Percentiles rank a stretch among this genome's conserved stretches.
phyloP scores from a whole-genome alignment of 1,140 invertebrate genomes.

The Tetragonula clypearis region DNA sequence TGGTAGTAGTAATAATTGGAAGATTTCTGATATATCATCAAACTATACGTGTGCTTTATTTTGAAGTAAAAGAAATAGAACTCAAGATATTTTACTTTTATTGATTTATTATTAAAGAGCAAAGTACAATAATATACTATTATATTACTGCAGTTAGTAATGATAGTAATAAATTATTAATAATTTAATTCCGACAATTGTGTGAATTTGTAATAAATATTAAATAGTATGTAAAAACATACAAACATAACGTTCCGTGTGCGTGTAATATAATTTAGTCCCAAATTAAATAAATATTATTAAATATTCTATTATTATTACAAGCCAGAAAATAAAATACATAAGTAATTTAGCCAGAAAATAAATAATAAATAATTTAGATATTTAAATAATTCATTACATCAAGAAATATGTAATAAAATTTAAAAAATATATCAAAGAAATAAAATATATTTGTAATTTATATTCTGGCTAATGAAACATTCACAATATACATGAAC shows the following conservation, averaged over 20 bases:
- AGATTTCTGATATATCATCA: neutral
- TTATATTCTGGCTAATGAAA: constrained; percentile 37
- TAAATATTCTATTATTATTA: constrained; percentile 14
- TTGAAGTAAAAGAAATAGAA: constrained; percentile 29
- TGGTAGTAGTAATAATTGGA: neutral
- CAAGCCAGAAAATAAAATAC: constrained; percentile 38
- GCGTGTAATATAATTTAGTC: constrained; percentile 51
- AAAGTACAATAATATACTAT: constrained; percentile 66
- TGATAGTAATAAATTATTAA: constrained; percentile 70
- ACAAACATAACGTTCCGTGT: constrained; percentile 63
- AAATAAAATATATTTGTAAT: constrained; percentile 19
- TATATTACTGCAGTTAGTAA: constrained; percentile 67
- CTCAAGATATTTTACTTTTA: constrained; percentile 31
- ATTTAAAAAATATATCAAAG: neutral
- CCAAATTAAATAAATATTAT: constrained; percentile 48
- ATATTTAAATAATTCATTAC: constrained; percentile 20
- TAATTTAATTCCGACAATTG: constrained; percentile 60
- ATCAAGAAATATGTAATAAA: neutral
- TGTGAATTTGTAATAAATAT: constrained; percentile 71
- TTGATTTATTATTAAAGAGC: constrained; percentile 63
- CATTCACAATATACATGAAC: constrained; percentile 36
- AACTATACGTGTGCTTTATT: neutral
- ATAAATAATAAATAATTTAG: too few relatives aligned
- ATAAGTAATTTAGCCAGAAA: too few relatives aligned
- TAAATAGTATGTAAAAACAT: constrained; percentile 72